phyloP scores from a whole-genome alignment of 2,797 vertebrate genomes.

The Gorsachius magnificus region DNA sequence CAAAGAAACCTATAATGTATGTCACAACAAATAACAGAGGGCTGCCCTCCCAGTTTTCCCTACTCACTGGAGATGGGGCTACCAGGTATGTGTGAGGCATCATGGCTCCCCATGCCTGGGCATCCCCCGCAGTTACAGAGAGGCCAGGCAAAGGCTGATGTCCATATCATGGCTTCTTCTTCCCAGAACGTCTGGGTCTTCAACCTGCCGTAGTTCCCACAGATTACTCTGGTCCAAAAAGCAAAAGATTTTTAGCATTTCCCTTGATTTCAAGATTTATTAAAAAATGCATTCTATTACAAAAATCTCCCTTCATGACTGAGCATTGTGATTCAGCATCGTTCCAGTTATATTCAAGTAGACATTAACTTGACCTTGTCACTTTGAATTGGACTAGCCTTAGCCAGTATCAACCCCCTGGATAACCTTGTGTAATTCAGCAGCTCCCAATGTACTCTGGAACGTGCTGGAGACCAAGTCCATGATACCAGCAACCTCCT shows the following conservation, averaged over 20 bases:
- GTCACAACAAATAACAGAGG: neutral
- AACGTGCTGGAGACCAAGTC: neutral
- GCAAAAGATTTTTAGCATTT: neutral
- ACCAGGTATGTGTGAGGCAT: neutral
- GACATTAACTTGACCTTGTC: neutral
- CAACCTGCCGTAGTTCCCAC: neutral
- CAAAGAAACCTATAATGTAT: neutral
- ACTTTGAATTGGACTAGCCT: neutral
- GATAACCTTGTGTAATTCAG: neutral
- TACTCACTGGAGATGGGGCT: neutral
- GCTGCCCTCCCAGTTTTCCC: neutral
- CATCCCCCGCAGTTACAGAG: neutral
- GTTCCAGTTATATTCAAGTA: neutral
- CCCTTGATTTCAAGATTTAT: neutral
- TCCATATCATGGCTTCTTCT: neutral
- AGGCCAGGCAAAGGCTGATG: neutral
- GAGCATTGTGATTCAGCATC: neutral
- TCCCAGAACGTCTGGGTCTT: neutral
- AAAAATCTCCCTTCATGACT: neutral
- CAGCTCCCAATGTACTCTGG: neutral
- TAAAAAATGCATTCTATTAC: neutral
- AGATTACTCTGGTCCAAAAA: neutral
- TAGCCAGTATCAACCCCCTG: neutral
- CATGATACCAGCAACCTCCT: fast-evolving
- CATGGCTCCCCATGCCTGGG: neutral